phyloP scores from a whole-genome alignment of 2,113 vertebrate species.

The Oceanodroma tethys region DNA sequence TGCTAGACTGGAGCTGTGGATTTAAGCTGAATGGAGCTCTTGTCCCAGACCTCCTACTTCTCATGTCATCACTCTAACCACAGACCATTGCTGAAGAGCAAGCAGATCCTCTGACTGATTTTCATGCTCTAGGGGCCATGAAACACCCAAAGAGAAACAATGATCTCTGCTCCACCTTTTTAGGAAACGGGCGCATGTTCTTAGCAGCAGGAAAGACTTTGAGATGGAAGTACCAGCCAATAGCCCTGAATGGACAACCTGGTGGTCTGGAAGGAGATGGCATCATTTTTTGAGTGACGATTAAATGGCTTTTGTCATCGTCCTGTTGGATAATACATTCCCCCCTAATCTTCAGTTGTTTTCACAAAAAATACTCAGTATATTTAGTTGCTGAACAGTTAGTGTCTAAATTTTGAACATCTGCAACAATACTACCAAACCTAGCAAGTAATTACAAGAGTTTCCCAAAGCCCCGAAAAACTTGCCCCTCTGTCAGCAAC shows the following conservation, averaged over 20 bases:
- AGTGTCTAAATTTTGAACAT: neutral
- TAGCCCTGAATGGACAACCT: neutral
- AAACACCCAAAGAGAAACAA: neutral
- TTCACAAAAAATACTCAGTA: neutral
- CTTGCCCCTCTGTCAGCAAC: neutral
- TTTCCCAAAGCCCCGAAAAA: conserved; percentile 27
- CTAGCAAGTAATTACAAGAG: conserved; percentile 50
- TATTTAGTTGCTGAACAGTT: neutral
- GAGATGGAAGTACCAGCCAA: neutral
- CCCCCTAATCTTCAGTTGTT: neutral
- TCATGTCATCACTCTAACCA: neutral
- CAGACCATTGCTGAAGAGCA: neutral
- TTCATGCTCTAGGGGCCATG: neutral
- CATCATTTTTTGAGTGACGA: neutral
- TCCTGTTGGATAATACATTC: neutral
- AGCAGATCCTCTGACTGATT: neutral
- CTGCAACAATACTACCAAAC: neutral
- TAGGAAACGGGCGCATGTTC: neutral
- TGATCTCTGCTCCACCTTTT: neutral
- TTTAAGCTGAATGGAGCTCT: neutral
- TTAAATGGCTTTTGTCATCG: neutral
- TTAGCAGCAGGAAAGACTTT: neutral
- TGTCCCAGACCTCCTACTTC: neutral
- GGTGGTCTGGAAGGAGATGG: neutral
- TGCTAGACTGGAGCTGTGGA: neutral